Conservation (phyloP, 2,797 vertebrate genomes). For the Halcyon badia region DNA sequence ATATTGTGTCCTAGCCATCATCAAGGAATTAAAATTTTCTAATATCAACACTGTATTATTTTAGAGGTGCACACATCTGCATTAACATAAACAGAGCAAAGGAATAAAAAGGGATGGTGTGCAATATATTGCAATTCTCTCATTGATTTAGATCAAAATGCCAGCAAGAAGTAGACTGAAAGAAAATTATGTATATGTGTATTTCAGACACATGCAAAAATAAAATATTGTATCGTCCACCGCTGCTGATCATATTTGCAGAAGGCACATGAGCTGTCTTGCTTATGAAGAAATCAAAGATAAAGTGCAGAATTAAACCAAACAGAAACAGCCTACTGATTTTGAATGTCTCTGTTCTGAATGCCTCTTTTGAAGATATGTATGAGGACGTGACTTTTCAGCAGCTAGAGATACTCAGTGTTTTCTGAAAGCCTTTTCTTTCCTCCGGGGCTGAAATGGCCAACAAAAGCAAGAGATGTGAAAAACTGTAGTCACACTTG, state of each 20-base stretch:
- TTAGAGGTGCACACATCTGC: background rate
- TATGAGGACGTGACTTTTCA: slow-evolving; percentile 26
- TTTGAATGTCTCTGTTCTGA: slow-evolving; percentile 8
- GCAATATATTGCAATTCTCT: background rate
- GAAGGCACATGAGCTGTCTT: slow-evolving; percentile 28
- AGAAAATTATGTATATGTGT: slow-evolving; percentile 5
- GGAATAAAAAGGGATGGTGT: background rate
- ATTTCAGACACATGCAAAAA: background rate
- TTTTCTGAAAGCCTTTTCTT: slow-evolving; percentile 9
- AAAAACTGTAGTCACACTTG: background rate
- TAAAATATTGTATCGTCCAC: background rate
- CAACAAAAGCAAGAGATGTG: background rate
- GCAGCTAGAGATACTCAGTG: background rate
- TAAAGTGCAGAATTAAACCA: slow-evolving; percentile 18
- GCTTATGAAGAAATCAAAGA: background rate
- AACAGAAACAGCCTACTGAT: slow-evolving; percentile 27
- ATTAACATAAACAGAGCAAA: background rate
- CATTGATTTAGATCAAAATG: slow-evolving; percentile 29
- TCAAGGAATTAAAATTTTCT: background rate
- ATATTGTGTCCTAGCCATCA: background rate
- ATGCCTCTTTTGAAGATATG: slow-evolving; percentile 1
- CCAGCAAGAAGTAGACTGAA: background rate
- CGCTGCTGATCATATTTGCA: background rate
- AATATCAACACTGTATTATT: background rate
- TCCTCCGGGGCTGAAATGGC: background rate